These are phyloP conservation scores for Gadopsis bispinosus DNA, from an alignment of 2,797 vertebrate species.

Conservation along the genomic window DNA sequence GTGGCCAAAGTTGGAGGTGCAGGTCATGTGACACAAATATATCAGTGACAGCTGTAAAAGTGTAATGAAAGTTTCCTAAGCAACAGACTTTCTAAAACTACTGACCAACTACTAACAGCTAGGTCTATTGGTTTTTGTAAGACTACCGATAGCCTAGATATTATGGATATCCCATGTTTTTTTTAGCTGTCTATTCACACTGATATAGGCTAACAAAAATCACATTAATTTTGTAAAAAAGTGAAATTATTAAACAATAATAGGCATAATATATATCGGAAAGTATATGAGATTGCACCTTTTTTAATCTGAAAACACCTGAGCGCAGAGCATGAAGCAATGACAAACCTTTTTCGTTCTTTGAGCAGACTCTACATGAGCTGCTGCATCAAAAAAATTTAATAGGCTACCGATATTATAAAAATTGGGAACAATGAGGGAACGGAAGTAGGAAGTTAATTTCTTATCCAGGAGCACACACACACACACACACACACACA, in stretches of 20 bases:
- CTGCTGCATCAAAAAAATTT: not conserved
- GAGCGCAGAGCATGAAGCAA: not conserved
- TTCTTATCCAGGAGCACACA: conserved; percentile 1
- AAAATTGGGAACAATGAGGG: conserved; percentile 10
- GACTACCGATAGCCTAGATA: not conserved
- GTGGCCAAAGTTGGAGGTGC: not conserved
- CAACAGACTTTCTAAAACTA: not conserved
- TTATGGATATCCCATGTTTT: no score
- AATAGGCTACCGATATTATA: not conserved
- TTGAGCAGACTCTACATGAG: not conserved
- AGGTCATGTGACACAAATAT: not conserved
- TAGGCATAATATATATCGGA: no score
- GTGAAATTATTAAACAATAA: no score
- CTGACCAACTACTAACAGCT: not conserved
- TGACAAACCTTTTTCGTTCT: conserved; percentile 8
- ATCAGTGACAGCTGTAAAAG: not conserved
- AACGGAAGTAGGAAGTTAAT: conserved; percentile 1
- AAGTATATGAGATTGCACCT: not conserved
- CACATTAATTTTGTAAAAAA: no score
- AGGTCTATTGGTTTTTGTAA: not conserved
- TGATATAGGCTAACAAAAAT: no score
- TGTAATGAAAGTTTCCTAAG: not conserved
- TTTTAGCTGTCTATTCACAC: no score
- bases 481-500: conserved; percentile 16
- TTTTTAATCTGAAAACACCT: not conserved